These are phyloP conservation scores for Paramormyrops kingsleyae DNA, from an alignment of 2,113 vertebrate species.

Conservation along the genomic window DNA sequence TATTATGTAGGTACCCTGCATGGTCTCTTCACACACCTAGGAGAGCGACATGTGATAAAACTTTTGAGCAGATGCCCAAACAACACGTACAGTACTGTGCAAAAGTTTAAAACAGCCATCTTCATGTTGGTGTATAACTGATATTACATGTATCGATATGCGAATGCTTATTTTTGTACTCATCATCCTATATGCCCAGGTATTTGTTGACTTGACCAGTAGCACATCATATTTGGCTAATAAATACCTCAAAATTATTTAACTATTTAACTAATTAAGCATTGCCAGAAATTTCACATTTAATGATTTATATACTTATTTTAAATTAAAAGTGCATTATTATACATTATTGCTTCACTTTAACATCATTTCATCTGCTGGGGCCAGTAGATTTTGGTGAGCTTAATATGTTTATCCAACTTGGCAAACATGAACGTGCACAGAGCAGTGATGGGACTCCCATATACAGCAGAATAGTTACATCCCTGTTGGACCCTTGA, in stretches of 20 bases:
- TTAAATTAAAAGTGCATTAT: neutral
- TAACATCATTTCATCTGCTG: neutral
- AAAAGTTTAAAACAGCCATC: neutral
- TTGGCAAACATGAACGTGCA: neutral
- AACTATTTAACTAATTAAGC: neutral
- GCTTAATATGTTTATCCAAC: neutral
- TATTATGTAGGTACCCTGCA: neutral
- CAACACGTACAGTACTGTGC: neutral
- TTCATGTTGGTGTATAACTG: neutral
- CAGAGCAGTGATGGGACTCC: neutral
- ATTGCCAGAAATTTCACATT: neutral
- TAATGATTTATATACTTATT: neutral
- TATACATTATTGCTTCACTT: neutral
- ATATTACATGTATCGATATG: neutral
- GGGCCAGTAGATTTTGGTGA: neutral
- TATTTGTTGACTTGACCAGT: too few relatives aligned
- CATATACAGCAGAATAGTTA: neutral
- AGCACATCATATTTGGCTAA: too few relatives aligned
- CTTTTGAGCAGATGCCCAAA: neutral
- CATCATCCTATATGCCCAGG: too few relatives aligned
- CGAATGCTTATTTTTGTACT: too few relatives aligned
- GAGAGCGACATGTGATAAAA: neutral
- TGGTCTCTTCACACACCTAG: neutral
- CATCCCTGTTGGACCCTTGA: neutral
- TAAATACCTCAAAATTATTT: too few relatives aligned